Evolutionary conservation across 2,888 invertebrate genomes (phyloP).

Genomic region (Pseudococcus viburni): DNA sequence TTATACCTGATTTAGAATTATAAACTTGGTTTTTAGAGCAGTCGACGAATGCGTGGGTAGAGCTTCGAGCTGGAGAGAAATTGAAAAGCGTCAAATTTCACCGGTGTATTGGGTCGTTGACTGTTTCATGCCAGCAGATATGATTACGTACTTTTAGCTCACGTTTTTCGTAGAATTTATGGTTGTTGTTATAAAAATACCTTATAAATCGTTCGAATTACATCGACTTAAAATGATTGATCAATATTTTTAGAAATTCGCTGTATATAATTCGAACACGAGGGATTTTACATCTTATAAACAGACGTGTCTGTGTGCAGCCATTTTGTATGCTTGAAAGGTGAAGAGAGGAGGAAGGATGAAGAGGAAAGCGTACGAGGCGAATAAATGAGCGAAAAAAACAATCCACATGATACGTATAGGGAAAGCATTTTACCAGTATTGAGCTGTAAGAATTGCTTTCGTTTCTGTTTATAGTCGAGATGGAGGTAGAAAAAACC

Average conservation of each 20-base stretch:
- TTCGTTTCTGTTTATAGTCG: constrained; percentile 19
- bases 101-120: background rate
- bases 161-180: background rate
- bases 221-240: constrained; percentile 11
- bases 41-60: background rate
- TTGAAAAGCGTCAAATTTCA: constrained; percentile 41
- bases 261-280: background rate
- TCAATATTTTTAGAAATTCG: background rate
- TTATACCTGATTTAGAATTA: constrained; percentile 29
- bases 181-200: background rate
- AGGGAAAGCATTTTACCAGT: background rate
- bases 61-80: background rate
- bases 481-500: background rate
- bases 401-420: background rate
- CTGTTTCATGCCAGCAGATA: background rate
- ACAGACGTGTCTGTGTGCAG: background rate
- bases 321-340: background rate
- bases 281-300: background rate
- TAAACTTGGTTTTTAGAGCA: background rate
- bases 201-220: background rate
- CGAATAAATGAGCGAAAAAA: constrained; percentile 2
- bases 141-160: background rate
- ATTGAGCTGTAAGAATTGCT: constrained; percentile 12
- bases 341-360: background rate
- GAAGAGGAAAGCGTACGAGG: background rate